These are phyloP conservation scores for Scomber scombrus DNA, from an alignment of 2,113 vertebrate genomes.

Conservation along the genomic window DNA sequence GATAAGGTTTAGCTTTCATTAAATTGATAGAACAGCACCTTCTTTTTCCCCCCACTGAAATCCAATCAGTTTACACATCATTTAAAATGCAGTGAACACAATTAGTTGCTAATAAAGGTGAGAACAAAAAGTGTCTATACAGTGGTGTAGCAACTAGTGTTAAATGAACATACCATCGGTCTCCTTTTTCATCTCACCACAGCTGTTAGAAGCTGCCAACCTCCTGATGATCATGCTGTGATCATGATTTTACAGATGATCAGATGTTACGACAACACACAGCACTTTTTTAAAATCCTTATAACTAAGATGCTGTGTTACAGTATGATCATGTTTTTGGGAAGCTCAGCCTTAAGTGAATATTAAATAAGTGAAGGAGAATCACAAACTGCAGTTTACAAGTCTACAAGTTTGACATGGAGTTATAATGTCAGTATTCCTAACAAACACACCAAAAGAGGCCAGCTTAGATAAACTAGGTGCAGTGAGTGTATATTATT, in stretches of 20 bases:
- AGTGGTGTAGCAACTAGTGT: neutral
- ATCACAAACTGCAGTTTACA: slow-evolving; percentile 33
- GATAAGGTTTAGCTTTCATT: neutral
- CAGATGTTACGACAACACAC: neutral
- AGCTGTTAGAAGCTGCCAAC: neutral
- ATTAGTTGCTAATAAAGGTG: slow-evolving; percentile 5
- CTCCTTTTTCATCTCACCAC: neutral
- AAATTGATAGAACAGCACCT: neutral
- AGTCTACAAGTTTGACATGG: slow-evolving; percentile 25
- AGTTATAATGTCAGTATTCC: slow-evolving; percentile 8
- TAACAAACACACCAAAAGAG: slow-evolving; percentile 26
- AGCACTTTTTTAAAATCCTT: neutral
- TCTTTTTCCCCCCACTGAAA: neutral
- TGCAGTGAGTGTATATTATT: slow-evolving; percentile 12
- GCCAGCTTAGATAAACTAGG: slow-evolving; percentile 10
- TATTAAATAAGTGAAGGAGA: slow-evolving; percentile 28
- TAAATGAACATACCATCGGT: neutral
- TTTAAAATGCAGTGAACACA: neutral
- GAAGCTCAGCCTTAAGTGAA: slow-evolving; percentile 63
- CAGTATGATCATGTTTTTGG: slow-evolving; percentile 48
- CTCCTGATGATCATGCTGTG: slow-evolving; percentile 17
- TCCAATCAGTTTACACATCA: neutral
- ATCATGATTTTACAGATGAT: slow-evolving; percentile 1
- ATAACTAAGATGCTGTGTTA: neutral
- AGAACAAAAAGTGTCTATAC: neutral